A percentile compares a stretch with the other conserved stretches of the same genome.
Conservation (phyloP, 2,888 invertebrate species). For the Brachyptera risi region DNA sequence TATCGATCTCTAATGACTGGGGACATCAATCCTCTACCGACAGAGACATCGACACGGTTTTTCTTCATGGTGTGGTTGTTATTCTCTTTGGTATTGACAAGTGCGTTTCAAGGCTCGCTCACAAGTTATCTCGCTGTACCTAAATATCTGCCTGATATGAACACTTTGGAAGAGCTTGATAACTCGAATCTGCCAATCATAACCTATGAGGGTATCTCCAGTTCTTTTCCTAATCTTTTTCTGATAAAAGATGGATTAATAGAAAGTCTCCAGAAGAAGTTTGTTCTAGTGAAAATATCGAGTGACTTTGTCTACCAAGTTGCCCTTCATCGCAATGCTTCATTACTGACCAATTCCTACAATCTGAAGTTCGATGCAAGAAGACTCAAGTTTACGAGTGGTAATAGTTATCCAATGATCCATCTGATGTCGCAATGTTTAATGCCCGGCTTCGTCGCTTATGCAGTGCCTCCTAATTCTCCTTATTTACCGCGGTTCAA, state of each 20-base stretch:
- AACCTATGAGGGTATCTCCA: background rate
- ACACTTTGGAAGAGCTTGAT: constrained; percentile 40
- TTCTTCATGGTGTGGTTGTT: constrained; percentile 40
- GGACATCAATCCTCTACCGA: background rate
- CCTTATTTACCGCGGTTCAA: constrained; percentile 44
- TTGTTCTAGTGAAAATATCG: background rate
- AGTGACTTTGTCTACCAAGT: background rate
- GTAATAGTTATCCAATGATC: constrained; percentile 41
- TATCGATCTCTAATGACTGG: background rate
- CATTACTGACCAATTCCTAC: background rate
- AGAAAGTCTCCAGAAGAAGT: background rate
- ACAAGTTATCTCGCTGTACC: constrained; percentile 45
- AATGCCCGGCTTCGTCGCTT: constrained; percentile 44
- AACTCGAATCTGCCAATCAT: background rate
- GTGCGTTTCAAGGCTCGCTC: constrained; percentile 46
- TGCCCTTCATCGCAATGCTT: background rate
- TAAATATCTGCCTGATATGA: constrained; percentile 47
- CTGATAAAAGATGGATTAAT: background rate
- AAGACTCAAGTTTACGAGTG: background rate
- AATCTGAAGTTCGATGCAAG: background rate
- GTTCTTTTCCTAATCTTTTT: background rate
- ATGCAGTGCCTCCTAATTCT: constrained; percentile 46
- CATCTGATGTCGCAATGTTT: constrained; percentile 49
- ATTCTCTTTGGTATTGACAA: constrained; percentile 44
- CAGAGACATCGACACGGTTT: background rate